Evolutionary conservation across 1,140 invertebrate species (phyloP), one percentile per base, ranked within the genome.

Genomic region (Diuraphis noxia): DNA sequence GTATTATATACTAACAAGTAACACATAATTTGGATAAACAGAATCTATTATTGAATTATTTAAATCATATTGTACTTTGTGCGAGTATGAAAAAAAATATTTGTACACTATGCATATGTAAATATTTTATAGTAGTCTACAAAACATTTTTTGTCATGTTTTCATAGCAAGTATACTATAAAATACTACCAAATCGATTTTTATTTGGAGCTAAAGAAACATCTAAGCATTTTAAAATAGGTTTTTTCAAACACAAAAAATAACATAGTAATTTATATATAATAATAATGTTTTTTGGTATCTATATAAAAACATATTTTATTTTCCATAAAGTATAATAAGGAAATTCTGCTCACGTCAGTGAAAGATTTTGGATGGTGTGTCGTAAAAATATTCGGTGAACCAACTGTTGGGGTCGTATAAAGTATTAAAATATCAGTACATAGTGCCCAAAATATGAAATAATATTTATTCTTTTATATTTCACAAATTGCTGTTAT

Each of bases 341-440:
- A 25, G 40, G n/a, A n/a, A 86, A 86, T 49, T 86, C 34, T 49
- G 84, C 43, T 86, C 84, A 38, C 84, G 84, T 86, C 84, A 34
- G 84, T 46, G 84, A 86, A 86, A 49, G 84, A 86, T 86, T 86
- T 86, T 34, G 23, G 43, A 52, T 38, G 9, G 46, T 36, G 84
- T 30, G 43, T 86, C 84, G 21, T 86, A 86, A 86, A 86, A 86
- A 86, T 86, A 46, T 86, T 86, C 34, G 46, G 84, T 36, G 43
- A 52, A 86, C 43, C 84, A 86, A 86, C 84, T 86, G 84, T 86
- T 86, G 43, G 84, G 84, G 46, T 86, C 84, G 34, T 86, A 86
- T 86, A 86, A 49, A 86, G n/a, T 86, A 86, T 86, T 36, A 86
- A 86, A 86, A 86, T 86, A 86, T 86, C 84, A 38, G 84, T 72